A percentile compares a stretch with the other conserved stretches of the same genome.
phyloP scores from a whole-genome alignment of 2,797 vertebrate species.

The Myripristis jacobus region DNA sequence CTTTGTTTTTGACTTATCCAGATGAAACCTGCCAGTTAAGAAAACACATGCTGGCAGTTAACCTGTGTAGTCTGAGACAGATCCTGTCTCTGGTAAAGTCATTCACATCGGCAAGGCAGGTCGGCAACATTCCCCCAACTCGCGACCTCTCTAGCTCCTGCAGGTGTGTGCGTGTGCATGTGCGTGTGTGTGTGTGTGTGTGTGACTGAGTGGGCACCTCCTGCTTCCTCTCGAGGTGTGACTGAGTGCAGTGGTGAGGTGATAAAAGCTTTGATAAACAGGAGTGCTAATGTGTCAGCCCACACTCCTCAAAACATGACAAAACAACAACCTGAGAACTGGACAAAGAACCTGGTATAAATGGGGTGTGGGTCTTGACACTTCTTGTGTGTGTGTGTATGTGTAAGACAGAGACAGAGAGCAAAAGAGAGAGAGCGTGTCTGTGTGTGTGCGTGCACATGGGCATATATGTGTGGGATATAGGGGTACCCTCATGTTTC shows the following conservation, averaged over 20 bases:
- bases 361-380: not conserved
- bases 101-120: constrained; percentile 66
- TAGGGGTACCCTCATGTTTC: constrained; percentile 42
- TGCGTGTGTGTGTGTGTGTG: constrained; percentile 40
- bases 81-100: constrained; percentile 79
- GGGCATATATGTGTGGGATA: constrained; percentile 25
- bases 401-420: too few species aligned
- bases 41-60: constrained; percentile 71
- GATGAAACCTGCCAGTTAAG: constrained; percentile 35
- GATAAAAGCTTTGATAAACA: constrained; percentile 84
- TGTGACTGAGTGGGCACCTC: constrained; percentile 51
- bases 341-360: not conserved
- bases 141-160: constrained; percentile 20
- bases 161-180: constrained; percentile 65
- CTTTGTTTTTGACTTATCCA: constrained; percentile 31
- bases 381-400: not conserved
- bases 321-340: constrained; percentile 59
- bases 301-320: constrained; percentile 67
- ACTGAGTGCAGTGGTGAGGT: constrained; percentile 57
- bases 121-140: constrained; percentile 43
- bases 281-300: constrained; percentile 77
- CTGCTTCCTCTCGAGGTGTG: constrained; percentile 71
- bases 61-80: constrained; percentile 65
- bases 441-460: constrained; percentile 20
- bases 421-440: too few species aligned